A percentile compares a stretch with the other conserved stretches of the same genome.
Evolutionary conservation across 1,140 invertebrate species (phyloP).

Genomic region (Stegodyphus mimosarum): DNA sequence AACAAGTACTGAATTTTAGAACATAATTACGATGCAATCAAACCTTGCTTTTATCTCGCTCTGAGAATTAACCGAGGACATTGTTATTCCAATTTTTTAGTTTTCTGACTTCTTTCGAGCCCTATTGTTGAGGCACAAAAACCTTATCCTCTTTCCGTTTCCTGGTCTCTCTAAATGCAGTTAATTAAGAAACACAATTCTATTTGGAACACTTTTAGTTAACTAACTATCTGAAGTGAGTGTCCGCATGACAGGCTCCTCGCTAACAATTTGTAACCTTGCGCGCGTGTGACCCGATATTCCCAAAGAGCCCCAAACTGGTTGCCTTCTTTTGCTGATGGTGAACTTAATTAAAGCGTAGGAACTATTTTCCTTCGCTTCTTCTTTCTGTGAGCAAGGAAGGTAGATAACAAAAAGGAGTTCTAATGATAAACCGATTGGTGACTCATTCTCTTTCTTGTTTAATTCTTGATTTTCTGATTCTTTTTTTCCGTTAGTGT

Average conservation of each 20-base stretch:
- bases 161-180: background rate
- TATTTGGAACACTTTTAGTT: conserved; percentile 42
- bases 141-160: background rate
- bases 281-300: conserved; percentile 43
- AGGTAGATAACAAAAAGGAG: conserved; percentile 10
- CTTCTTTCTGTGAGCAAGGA: no score
- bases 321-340: conserved; percentile 10
- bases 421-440: conserved; percentile 52
- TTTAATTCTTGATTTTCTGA: background rate
- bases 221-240: conserved; percentile 32
- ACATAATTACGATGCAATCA: background rate
- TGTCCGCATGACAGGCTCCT: conserved; percentile 30
- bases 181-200: conserved; percentile 31
- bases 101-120: no score
- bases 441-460: conserved; percentile 47
- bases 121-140: no score
- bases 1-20: background rate
- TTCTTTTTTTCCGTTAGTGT: background rate
- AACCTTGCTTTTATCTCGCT: background rate
- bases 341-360: conserved; percentile 28
- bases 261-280: background rate
- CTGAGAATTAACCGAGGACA: no score
- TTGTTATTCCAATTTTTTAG: no score
- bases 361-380: background rate
- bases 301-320: conserved; percentile 19